These are phyloP conservation scores for Artemia franciscana DNA, from an alignment of 1,140 invertebrate species.

Conservation along the genomic window DNA sequence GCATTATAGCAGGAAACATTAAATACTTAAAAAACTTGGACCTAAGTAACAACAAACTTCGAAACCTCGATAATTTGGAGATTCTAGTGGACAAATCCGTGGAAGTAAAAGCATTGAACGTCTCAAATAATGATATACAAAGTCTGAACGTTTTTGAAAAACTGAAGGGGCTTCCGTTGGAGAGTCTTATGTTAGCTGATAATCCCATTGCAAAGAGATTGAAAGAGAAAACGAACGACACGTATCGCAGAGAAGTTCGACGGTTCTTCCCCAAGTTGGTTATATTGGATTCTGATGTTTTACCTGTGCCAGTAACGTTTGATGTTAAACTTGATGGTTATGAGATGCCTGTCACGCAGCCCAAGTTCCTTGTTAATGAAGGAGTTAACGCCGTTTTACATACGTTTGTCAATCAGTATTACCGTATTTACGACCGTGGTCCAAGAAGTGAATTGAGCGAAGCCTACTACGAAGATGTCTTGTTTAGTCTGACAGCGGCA, in stretches of 20 bases:
- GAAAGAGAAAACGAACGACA: background rate
- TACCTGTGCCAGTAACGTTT: background rate
- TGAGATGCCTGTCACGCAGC: background rate
- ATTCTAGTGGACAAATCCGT: background rate
- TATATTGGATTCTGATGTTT: background rate
- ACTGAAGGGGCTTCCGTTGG: background rate
- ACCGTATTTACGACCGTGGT: background rate
- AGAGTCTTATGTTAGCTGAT: background rate
- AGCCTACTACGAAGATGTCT: background rate
- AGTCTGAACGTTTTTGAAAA: background rate
- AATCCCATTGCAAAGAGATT: background rate
- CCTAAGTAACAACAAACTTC: background rate
- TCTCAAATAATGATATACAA: background rate
- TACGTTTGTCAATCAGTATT: background rate
- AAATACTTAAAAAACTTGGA: background rate
- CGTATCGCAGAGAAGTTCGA: too few species aligned
- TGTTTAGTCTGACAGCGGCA: background rate
- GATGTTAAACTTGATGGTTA: background rate
- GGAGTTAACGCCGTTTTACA: background rate
- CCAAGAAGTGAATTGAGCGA: background rate
- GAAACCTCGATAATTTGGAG: background rate
- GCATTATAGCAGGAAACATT: background rate
- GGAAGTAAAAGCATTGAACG: background rate
- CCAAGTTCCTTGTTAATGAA: background rate
- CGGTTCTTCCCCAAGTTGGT: too few species aligned